Conservation (phyloP, 2,113 vertebrate species). For the Rattus norvegicus region GRCr8 NC_086024.1:129533501-129534000, state of each 20-base stretch:
- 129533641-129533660: not conserved
- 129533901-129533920: not conserved
- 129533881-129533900: not conserved
- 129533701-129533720: not conserved
- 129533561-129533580: not conserved
- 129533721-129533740: not conserved
- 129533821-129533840: not conserved
- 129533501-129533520: too few relatives aligned
- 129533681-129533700: not conserved
- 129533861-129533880: not conserved
- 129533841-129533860: not conserved
- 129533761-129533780: fast-evolving
- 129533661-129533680: not conserved
- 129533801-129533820: fast-evolving
- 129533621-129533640: not conserved
- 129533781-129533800: not conserved
- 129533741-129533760: not conserved
- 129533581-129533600: not conserved
- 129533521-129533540: too few relatives aligned
- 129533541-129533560: not conserved
- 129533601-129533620: not conserved
- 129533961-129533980: not conserved
- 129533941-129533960: fast-evolving
- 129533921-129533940: fast-evolving
- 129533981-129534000: not conserved